Evolutionary conservation across 2,113 vertebrate genomes (phyloP).

Genomic region (Nicator chloris): DNA sequence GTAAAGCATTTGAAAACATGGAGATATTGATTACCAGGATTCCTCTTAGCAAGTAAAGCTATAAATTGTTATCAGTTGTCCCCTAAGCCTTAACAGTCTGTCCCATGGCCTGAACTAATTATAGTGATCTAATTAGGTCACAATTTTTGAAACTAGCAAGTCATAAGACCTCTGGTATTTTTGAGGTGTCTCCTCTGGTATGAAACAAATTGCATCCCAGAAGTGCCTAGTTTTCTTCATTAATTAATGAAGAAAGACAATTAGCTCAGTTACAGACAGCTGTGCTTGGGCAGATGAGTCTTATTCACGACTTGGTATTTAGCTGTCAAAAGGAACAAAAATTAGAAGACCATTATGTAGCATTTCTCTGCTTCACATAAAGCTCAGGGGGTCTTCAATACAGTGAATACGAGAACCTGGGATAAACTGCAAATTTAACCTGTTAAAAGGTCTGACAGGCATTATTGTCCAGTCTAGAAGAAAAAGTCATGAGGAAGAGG

Average conservation of each 20-base stretch:
- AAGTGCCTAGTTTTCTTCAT: neutral
- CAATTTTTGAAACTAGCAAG: conserved; percentile 50
- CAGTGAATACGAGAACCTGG: neutral
- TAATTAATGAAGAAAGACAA: conserved; percentile 19
- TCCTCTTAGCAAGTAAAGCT: neutral
- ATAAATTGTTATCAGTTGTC: neutral
- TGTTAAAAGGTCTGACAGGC: neutral
- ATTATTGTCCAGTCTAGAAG: neutral
- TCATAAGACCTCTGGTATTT: neutral
- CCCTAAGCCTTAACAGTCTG: neutral
- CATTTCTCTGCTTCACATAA: conserved; percentile 4
- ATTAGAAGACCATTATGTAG: conserved; percentile 46
- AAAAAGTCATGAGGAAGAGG: neutral
- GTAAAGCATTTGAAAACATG: neutral
- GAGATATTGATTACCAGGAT: neutral
- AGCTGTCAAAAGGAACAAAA: conserved; percentile 69
- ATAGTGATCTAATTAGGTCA: neutral
- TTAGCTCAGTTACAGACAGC: neutral
- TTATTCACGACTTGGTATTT: conserved; percentile 49
- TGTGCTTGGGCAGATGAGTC: neutral
- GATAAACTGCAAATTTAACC: neutral
- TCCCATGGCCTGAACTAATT: neutral
- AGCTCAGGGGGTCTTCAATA: neutral
- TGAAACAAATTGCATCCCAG: neutral
- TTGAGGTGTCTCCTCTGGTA: neutral